phyloP scores from a whole-genome alignment of 2,797 vertebrate genomes.

The Ceyx erithaca region DNA sequence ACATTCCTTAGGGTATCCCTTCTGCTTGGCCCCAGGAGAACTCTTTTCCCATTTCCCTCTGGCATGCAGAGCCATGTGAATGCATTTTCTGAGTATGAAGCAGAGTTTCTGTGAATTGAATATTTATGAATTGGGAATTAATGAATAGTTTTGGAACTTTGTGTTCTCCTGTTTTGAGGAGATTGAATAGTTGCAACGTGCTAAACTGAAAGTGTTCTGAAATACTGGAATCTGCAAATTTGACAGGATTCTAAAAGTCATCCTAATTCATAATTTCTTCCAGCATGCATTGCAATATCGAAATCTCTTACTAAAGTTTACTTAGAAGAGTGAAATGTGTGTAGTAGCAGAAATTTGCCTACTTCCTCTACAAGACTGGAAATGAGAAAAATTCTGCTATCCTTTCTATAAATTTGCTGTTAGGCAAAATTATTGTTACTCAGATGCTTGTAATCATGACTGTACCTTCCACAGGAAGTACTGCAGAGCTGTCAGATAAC shows the following conservation, averaged over 20 bases:
- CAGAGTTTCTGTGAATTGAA: neutral
- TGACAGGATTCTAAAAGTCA: neutral
- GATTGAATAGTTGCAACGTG: no score
- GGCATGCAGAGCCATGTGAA: neutral
- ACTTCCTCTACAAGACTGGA: slow-evolving; percentile 45
- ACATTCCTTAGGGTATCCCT: neutral
- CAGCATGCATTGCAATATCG: neutral
- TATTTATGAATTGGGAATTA: neutral
- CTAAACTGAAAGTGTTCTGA: neutral
- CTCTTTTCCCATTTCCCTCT: neutral
- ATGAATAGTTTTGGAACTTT: neutral
- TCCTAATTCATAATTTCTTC: neutral
- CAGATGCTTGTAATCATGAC: slow-evolving; percentile 1
- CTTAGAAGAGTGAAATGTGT: neutral
- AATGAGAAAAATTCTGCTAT: neutral
- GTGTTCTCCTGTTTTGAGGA: neutral
- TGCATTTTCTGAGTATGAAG: neutral
- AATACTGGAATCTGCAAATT: neutral
- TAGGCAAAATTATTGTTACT: neutral
- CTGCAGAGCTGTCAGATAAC: neutral
- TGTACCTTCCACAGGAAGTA: neutral
- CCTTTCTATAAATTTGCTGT: slow-evolving; percentile 2
- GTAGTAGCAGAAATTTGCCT: neutral
- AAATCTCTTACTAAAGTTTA: neutral
- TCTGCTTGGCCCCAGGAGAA: neutral